Evolutionary conservation across 2,888 invertebrate genomes (phyloP).

Genomic region (Erebia palarica): DNA sequence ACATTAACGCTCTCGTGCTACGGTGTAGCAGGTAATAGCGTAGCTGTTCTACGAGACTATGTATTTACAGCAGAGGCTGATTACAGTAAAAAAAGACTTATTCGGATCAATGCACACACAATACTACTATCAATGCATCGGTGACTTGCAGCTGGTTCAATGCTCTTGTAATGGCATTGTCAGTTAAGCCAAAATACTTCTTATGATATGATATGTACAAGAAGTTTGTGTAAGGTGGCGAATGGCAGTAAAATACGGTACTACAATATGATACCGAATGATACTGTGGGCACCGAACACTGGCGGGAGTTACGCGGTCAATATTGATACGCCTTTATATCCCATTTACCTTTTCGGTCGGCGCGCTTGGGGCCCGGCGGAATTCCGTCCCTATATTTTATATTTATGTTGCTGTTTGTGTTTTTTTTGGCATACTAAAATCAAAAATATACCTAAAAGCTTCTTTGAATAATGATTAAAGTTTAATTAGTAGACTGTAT

Average conservation of each 20-base stretch:
- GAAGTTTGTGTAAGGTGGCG: not conserved
- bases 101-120: no score
- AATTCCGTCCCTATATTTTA: conserved; percentile 66
- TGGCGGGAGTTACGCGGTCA: conserved; percentile 68
- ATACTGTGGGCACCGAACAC: conserved; percentile 60
- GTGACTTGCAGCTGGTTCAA: no score
- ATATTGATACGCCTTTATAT: conserved; percentile 79
- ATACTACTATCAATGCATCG: no score
- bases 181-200: not conserved
- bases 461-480: no score
- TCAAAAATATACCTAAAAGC: not conserved
- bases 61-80: not conserved
- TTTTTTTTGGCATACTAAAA: not conserved
- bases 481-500: no score
- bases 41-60: not conserved
- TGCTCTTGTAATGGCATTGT: no score
- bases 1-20: not conserved
- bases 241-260: conserved; percentile 36
- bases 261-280: conserved; percentile 41
- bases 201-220: not conserved
- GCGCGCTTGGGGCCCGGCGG: conserved; percentile 56
- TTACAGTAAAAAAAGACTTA: no score
- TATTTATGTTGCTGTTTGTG: conserved; percentile 59
- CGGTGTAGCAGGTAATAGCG: not conserved
- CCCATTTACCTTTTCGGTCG: conserved; percentile 75